phyloP scores from a whole-genome alignment of 2,113 vertebrate species.

The Atlantisia rogersi region DNA sequence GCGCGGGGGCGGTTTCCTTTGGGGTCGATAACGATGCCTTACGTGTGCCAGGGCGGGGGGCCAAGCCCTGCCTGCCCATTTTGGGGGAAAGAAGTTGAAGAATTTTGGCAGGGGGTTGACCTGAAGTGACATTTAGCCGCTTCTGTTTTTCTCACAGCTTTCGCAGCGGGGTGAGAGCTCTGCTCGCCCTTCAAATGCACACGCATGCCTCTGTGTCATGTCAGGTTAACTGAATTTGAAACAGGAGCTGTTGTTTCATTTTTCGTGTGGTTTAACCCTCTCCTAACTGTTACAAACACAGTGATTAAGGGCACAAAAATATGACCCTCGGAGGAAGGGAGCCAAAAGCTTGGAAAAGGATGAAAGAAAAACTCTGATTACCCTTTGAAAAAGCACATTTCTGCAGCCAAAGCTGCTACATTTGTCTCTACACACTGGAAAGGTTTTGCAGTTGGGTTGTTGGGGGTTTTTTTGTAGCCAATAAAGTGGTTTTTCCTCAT shows the following conservation, averaged over 20 bases:
- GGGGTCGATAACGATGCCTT: background rate
- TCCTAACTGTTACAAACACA: background rate
- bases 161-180: background rate
- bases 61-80: background rate
- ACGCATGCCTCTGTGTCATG: background rate
- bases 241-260: background rate
- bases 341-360: background rate
- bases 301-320: background rate
- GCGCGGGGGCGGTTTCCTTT: background rate
- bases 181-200: background rate
- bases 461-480: background rate
- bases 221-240: background rate
- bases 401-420: slow-evolving; percentile 23
- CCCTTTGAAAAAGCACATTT: slow-evolving; percentile 6
- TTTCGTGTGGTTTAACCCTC: background rate
- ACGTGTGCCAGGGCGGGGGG: background rate
- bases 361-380: background rate
- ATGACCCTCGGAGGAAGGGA: background rate
- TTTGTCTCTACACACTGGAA: slow-evolving; percentile 12
- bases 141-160: slow-evolving; percentile 30
- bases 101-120: background rate
- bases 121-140: background rate
- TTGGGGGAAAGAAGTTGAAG: background rate
- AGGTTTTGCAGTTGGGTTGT: background rate
- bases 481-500: slow-evolving; percentile 28